These are phyloP conservation scores for Onychomys torridus DNA, from an alignment of 2,797 vertebrate species.

Conservation along the genomic window DNA sequence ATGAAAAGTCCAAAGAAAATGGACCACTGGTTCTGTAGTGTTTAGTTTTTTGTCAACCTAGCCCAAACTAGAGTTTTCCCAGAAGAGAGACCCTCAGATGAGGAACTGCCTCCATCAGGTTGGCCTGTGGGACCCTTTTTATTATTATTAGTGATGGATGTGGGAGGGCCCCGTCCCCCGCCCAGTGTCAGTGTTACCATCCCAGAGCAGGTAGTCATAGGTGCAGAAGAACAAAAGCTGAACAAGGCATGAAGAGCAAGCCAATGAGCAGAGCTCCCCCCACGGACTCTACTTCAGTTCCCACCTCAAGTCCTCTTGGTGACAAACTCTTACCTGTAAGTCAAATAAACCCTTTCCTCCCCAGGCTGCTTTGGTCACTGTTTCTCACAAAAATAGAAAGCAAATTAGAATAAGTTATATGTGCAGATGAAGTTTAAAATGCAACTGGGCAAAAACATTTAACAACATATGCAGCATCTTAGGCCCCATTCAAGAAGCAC, in stretches of 20 bases:
- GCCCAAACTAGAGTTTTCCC: neutral
- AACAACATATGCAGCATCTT: no score
- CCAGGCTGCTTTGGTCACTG: neutral
- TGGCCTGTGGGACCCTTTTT: neutral
- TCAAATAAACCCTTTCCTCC: neutral
- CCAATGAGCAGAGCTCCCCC: no score
- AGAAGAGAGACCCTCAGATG: neutral
- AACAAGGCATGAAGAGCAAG: neutral
- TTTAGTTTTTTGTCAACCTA: neutral
- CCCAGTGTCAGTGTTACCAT: neutral
- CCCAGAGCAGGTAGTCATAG: neutral
- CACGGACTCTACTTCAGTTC: no score
- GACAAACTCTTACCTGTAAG: no score
- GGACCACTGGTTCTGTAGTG: neutral
- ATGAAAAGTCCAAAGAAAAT: neutral
- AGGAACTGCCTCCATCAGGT: neutral
- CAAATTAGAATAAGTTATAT: neutral
- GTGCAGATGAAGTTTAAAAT: neutral
- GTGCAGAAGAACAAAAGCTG: neutral
- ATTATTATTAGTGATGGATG: neutral
- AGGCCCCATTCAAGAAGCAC: neutral
- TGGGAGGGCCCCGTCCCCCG: neutral
- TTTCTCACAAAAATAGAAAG: neutral
- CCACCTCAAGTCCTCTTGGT: no score
- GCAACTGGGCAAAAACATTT: neutral